Conservation (phyloP, 2,888 invertebrate species). For the Cataglyphis livida region DNA sequence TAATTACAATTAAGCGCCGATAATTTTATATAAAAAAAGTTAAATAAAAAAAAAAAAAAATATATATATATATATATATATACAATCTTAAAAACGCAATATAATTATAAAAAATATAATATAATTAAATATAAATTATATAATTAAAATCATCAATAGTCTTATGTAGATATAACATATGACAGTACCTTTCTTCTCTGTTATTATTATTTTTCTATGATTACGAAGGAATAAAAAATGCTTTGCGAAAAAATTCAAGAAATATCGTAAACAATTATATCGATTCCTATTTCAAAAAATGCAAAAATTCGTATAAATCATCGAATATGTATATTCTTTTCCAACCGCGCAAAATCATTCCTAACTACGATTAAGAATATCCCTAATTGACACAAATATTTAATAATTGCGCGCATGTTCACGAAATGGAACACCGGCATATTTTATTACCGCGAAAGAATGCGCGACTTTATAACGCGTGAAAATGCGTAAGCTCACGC, state of each 20-base stretch:
- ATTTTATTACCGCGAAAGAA: constrained; percentile 41
- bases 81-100: background rate
- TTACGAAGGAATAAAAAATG: constrained; percentile 1
- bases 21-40: background rate
- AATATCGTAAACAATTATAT: background rate
- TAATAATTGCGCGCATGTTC: constrained; percentile 44
- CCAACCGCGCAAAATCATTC: constrained; percentile 45
- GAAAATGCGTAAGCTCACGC: constrained; percentile 41
- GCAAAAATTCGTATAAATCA: background rate
- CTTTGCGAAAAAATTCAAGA: background rate
- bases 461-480: constrained; percentile 24
- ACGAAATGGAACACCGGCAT: background rate
- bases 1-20: background rate
- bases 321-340: constrained; percentile 17
- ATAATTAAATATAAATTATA: background rate
- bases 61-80: background rate
- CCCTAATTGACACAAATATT: constrained; percentile 46
- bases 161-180: background rate
- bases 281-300: background rate
- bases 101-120: background rate
- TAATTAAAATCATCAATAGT: background rate
- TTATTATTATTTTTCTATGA: background rate
- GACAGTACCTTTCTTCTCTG: background rate
- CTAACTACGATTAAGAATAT: constrained; percentile 32
- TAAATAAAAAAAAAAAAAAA: background rate